These are phyloP conservation scores for Porphyrio hochstetteri DNA, from an alignment of 2,113 vertebrate species.

Conservation along the genomic window DNA sequence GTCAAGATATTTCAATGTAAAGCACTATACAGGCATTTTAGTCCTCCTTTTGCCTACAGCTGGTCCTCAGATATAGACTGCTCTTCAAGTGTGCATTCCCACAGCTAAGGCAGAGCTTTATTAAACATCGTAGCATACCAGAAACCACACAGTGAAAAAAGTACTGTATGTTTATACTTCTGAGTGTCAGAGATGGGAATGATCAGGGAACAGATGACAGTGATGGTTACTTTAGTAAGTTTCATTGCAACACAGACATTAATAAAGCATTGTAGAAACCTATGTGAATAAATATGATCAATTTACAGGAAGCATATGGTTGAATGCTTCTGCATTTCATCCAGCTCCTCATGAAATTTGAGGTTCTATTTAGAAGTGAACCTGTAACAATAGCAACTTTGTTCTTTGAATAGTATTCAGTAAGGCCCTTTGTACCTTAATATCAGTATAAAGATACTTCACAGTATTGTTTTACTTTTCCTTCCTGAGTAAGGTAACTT, in stretches of 20 bases:
- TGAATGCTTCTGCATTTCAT: background rate
- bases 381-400: background rate
- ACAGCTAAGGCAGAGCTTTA: background rate
- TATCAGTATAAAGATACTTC: conserved; percentile 36
- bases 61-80: background rate
- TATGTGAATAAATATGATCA: background rate
- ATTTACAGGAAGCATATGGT: background rate
- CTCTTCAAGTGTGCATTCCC: background rate
- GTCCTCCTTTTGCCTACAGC: background rate
- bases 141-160: background rate
- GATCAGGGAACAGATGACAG: background rate
- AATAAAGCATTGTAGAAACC: background rate
- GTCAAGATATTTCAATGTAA: background rate
- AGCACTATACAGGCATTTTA: background rate
- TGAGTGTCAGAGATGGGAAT: background rate
- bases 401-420: background rate
- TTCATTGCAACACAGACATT: background rate
- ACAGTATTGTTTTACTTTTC: conserved; percentile 61
- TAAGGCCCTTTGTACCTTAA: conserved; percentile 37
- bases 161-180: background rate
- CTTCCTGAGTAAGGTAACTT: conserved; percentile 27
- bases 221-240: background rate
- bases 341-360: background rate
- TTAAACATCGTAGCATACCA: accelerated
- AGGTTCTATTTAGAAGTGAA: conserved; percentile 7